Evolutionary conservation across 1,140 invertebrate genomes (phyloP), one percentile per base, ranked within the genome.

Genomic region (Panagrolaimus sp.): DNA sequence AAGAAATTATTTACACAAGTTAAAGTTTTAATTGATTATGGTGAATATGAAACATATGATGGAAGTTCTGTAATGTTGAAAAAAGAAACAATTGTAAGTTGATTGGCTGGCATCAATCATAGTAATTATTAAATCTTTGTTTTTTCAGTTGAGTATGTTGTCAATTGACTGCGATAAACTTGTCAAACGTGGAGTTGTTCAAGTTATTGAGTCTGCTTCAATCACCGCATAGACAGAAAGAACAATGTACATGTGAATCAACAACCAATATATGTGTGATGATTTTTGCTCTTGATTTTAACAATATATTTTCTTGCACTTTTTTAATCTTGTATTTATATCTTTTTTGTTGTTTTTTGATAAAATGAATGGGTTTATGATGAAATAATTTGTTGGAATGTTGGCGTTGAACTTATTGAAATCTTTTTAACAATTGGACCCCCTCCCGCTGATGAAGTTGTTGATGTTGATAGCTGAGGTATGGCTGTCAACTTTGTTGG

Each of bases 41-140:
- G 94, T 0, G 92, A 91, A 84, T 89, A 93, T 80, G 93, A 97
- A 84, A 87, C 94, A 14, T 92, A 92, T 79, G 91, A 94, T 87
- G 95, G 94, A 45, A 90, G 91, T 80, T 87, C 90, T 0, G 88
- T 97, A 25, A 87, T 90, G 65, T 84, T 98, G 0, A 92, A 91
- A 83, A 93, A 93, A 84, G 91, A 96, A 82, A 93, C 90, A 75
- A 89, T 85, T 79, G 85, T 86, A 75, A 66, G 75, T 74, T 14
- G n/a, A n/a, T 14, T 9, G 5, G 7, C 63, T 23, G 3, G 27
- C 9, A 9, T 48, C 25, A 38, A 48, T 0, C 16, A n/a, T 63
- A n/a, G n/a, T n/a, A n/a, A n/a, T 5, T n/a, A 11, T 63, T 63
- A n/a, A 1, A 31, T 63, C 69, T 9, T 67, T 16, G 71, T 38